These are phyloP conservation scores for Chrysodeixis includens DNA, from an alignment of 2,888 invertebrate species.

Conservation along the genomic window DNA sequence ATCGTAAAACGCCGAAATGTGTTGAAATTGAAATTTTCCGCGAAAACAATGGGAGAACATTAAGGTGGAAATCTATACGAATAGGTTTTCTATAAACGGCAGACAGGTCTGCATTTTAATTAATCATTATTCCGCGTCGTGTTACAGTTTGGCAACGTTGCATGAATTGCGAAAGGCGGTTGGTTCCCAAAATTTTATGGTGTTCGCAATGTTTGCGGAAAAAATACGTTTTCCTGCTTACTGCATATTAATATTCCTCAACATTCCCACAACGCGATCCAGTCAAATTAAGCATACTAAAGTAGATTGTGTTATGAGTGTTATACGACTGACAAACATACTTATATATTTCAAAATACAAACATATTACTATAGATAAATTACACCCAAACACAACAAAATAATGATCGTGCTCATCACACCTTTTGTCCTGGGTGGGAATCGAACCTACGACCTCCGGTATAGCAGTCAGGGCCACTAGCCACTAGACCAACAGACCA, in stretches of 20 bases:
- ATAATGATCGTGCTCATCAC: too few relatives aligned
- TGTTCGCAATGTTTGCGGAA: constrained; percentile 38
- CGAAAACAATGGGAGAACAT: constrained; percentile 47
- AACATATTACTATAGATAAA: too few relatives aligned
- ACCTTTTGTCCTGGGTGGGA: too few relatives aligned
- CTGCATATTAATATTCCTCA: constrained; percentile 51
- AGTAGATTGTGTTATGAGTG: too few relatives aligned
- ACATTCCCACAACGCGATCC: too few relatives aligned
- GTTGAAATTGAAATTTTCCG: constrained; percentile 61
- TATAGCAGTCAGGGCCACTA: too few relatives aligned
- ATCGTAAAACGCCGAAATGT: constrained; percentile 63
- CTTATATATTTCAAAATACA: too few relatives aligned
- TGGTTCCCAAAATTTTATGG: constrained; percentile 39
- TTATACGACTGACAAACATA: too few relatives aligned
- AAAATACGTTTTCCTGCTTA: constrained; percentile 36
- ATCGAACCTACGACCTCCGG: too few relatives aligned
- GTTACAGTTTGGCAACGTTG: constrained; percentile 51
- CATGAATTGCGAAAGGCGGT: constrained; percentile 45
- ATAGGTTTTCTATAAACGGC: constrained; percentile 40
- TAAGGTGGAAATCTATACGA: constrained; percentile 33
- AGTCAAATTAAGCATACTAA: too few relatives aligned
- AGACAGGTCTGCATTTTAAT: constrained; percentile 38
- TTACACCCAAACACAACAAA: too few relatives aligned
- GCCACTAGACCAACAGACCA: too few relatives aligned
- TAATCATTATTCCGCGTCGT: constrained; percentile 41